Evolutionary conservation across 1,140 invertebrate species (phyloP), one percentile per base, ranked within the genome.

Genomic region (Drosophila burlai): DNA sequence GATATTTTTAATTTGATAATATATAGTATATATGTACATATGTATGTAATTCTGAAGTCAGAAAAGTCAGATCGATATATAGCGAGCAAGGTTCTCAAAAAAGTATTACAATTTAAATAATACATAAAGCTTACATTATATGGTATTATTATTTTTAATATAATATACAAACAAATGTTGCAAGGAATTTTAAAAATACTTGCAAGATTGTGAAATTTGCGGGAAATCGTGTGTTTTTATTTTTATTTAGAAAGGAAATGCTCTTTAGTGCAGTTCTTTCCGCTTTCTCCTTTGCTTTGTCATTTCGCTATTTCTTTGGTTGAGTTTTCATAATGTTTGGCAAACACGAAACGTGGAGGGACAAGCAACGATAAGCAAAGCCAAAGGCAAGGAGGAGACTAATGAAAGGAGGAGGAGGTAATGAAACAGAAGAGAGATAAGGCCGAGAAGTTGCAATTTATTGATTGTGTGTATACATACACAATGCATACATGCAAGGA

Each of bases 371-470:
- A 72, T 71, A 71, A 31, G 24, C 15, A 5, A 58, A 47, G n/a
- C 21, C 18, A 68, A 31, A 40, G 63, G 36, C 13, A 9, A 36
- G 1, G 10, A 13, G 26, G n/a, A 54, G 40, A 11, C 26, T 10
- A 45, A 57, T 40, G n/a, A 18, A 45, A 43, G 5, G 26, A 31
- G 15, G n/a, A 36, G 16, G 49, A 15, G 52, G 21, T 16, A 24
- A 10, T 55, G 43, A n/a, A 57, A 54, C 34, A 42, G 47, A 52
- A 57, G 49, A 76, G 29, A 76, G 58, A 52, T 68, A 72, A 47
- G 38, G 55, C 47, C 6, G 59, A 80, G 80, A 89, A 77, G 68
- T 75, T 77, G 68, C 64, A 62, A 64, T 66, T 74, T 87, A 89
- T 86, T 86, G 83, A 86, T 86, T 83, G 63, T 63, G 24, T 65